Percentiles rank a stretch among this genome's conserved stretches.
phyloP scores from a whole-genome alignment of 2,888 invertebrate species.

The Polydrusus cervinus region DNA sequence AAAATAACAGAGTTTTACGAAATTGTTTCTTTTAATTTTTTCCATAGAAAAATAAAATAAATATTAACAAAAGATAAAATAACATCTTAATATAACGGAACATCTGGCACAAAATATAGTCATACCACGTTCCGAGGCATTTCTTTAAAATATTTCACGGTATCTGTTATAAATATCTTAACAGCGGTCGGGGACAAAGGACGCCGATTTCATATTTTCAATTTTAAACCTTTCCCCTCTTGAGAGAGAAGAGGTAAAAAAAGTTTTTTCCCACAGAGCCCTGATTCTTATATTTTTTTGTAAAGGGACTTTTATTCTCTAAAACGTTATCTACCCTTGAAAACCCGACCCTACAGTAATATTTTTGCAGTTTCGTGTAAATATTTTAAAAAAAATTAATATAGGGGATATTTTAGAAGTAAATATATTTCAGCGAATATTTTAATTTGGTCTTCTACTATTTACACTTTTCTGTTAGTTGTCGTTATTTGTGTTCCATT shows the following conservation, averaged over 20 bases:
- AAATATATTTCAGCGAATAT: no score
- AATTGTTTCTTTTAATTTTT: no score
- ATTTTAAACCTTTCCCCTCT: conserved; percentile 10
- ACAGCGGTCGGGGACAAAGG: neutral
- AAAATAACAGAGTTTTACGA: no score
- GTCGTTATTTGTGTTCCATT: no score
- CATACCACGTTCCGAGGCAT: neutral
- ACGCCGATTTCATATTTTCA: conserved; percentile 10
- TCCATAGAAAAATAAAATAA: no score
- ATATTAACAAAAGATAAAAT: no score
- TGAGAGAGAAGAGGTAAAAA: neutral
- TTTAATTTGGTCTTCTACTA: no score
- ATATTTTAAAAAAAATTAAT: no score
- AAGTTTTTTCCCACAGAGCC: neutral
- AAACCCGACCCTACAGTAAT: neutral
- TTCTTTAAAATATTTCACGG: neutral
- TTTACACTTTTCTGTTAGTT: no score
- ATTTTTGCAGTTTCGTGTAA: no score
- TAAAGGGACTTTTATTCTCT: neutral
- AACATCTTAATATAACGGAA: neutral
- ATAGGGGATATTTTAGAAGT: no score
- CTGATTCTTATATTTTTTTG: conserved; percentile 12
- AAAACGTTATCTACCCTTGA: neutral
- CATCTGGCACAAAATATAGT: neutral
- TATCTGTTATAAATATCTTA: neutral